Evolutionary conservation across 2,797 vertebrate genomes (phyloP), one percentile per base, ranked within the genome.

Genomic region (Gambelia wislizenii): DNA sequence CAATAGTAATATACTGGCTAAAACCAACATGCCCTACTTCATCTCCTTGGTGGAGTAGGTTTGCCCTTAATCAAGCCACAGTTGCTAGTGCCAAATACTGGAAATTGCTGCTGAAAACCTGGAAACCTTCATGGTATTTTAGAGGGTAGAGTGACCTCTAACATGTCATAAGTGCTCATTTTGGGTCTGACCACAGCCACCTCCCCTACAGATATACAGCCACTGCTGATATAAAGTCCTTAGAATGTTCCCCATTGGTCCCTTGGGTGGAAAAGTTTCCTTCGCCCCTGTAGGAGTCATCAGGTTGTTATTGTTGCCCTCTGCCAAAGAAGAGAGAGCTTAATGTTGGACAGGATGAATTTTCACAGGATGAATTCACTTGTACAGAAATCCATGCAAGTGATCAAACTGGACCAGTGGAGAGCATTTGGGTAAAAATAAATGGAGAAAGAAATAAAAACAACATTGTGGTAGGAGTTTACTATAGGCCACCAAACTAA

Each of bases 71-170:
- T 82, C 54, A 87, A 27, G 74, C 54, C 36, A 30, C 0, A 3
- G 67, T 54, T 87, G 86, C 27, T 85, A 80, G 70, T 86, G 33
- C 16, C 79, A 5, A 70, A 83, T 39, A 89, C 5, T 2, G 44
- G 10, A 13, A 1, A 8, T 20, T 39, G 84, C 85, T 61, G 42
- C 82, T 86, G 69, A 77, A 86, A 86, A 47, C n/a, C 10, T 42
- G 78, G 42, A 12, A 78, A 47, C 0, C 2, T 5, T 27, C 3
- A 27, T 22, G 12, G 22, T 30, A 44, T 76, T 25, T 76, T 44
- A 76, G 44, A 47, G 42, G 44, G 1, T 36, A 27, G 25, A 14
- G 42, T 42, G 22, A 0, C 42, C 22, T 47, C 74, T 30, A 10
- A 20, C 18, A 67, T 30, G 10, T 9, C 30, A 12, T 33, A 67